Evolutionary conservation across 1,140 invertebrate genomes (phyloP), one percentile per base, ranked within the genome.

Genomic region (Drosophila truncata): DNA sequence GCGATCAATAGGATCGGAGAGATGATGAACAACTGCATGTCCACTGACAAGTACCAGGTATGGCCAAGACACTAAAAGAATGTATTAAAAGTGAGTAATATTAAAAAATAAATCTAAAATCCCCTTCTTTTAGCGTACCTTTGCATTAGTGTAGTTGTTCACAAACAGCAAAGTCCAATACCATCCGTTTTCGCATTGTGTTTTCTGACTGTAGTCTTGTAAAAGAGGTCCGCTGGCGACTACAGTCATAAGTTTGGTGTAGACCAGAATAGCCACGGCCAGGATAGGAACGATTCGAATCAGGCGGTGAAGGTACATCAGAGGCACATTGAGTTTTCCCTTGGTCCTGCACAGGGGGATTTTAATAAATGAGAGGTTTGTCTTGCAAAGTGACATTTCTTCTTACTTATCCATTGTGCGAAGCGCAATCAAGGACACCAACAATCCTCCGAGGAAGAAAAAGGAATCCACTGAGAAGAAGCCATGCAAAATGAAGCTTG

Each of bases 1-100:
- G 94, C 93, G 83, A 95, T 95, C 57, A 97, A 94, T 57, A 98
- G 94, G 23, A 97, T 92, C 2, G 96, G 96, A 4, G 96, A 95
- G 9, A 97, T 82, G 58, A 97, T 93, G 90, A 97, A 97, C 47
- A 97, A 93, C 91, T 98, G 97, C 71, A 54, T 54, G 13, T 54
- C 50, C 18, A 54, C 50, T 4, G 50, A 10, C 29, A 54, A 16
- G 31, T 54, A 54, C 50, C 50, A 54, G 29, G 50, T 20, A 10
- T 54, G 50, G 1, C 13, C 50, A 0, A 54, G 29, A 10, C 50
- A 54, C 50, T 54, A 16, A 23, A 3, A 0, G 0, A 10, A 20
- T 16, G 3, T 4, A 16, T 33, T 1, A 0, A 8, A 10, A 52
- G 35, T 33, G 0, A 0, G 2, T 33, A 33, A 9, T 18, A 47